These are phyloP conservation scores for Patiria pectinifera DNA, from an alignment of 53 echinoderm and acorn worm genomes.

Conservation along the genomic window DNA sequence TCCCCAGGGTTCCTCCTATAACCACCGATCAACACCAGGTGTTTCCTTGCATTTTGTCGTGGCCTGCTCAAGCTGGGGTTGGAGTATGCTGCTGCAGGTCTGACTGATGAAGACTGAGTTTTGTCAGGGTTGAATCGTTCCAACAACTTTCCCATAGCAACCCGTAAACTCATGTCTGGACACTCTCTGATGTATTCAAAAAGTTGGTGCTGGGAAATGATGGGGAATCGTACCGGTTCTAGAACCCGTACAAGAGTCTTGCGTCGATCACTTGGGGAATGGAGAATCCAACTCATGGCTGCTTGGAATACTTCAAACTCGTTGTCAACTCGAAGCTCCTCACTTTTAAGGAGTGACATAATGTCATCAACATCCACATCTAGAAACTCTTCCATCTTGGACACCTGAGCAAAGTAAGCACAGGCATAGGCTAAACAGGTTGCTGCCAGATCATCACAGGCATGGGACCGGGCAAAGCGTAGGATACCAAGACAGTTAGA, in stretches of 20 bases:
- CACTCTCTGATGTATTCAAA: constrained; percentile 82
- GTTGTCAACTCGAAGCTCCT: constrained; percentile 82
- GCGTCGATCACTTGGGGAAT: constrained; percentile 69
- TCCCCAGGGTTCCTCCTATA: constrained; percentile 78
- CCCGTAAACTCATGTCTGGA: constrained; percentile 80
- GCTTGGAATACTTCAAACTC: constrained; percentile 94
- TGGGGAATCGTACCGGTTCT: constrained; percentile 81
- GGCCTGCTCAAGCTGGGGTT: constrained; percentile 60
- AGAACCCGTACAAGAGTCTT: constrained; percentile 75
- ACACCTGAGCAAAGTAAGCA: constrained; percentile 74
- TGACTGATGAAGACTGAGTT: not conserved
- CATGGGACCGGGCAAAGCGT: constrained; percentile 75
- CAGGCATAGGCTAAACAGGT: constrained; percentile 71
- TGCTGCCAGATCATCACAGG: constrained; percentile 73
- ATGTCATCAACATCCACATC: constrained; percentile 67
- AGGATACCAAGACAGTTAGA: constrained; percentile 91
- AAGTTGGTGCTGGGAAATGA: constrained; percentile 79
- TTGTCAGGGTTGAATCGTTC: constrained; percentile 87
- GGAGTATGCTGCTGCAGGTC: not conserved
- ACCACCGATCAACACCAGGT: constrained; percentile 87
- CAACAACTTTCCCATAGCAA: constrained; percentile 83
- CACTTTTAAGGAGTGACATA: constrained; percentile 76
- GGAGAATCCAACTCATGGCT: constrained; percentile 84
- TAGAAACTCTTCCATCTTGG: constrained; percentile 83
- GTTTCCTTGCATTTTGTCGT: constrained; percentile 82